A percentile compares a stretch with the other conserved stretches of the same genome.
Evolutionary conservation across 2,888 invertebrate genomes (phyloP).

Genomic region (Drosophila pseudotalamancana): DNA sequence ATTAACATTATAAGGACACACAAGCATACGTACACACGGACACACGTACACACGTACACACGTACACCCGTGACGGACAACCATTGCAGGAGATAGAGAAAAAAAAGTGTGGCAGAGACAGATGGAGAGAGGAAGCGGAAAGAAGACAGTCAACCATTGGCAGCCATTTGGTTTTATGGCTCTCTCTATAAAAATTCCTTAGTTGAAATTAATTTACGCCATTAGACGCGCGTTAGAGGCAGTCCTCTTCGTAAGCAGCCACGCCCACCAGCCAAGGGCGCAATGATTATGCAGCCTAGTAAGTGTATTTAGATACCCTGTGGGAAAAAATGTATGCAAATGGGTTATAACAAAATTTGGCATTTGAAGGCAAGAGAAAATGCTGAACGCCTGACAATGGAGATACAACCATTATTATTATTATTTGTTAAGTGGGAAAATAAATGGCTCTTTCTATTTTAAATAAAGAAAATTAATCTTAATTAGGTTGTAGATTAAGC

Average conservation of each 20-base stretch:
- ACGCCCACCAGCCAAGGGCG: slow-evolving; percentile 41
- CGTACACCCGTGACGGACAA: slow-evolving; percentile 31
- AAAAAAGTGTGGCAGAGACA: not conserved
- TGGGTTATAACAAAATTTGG: not conserved
- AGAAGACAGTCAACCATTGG: slow-evolving; percentile 62
- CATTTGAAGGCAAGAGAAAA: not conserved
- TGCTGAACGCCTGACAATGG: no score
- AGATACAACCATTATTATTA: not conserved
- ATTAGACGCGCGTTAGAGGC: slow-evolving; percentile 77
- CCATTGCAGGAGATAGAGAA: not conserved
- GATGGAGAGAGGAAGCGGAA: not conserved
- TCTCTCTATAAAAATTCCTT: slow-evolving; percentile 79
- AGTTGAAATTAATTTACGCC: slow-evolving; percentile 79
- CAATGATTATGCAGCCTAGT: slow-evolving; percentile 65
- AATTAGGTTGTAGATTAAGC: no score
- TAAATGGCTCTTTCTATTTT: no score
- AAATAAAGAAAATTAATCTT: no score
- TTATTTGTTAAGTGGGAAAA: no score
- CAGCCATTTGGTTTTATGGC: slow-evolving; percentile 76
- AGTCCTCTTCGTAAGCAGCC: slow-evolving; percentile 37
- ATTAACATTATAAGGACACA: slow-evolving; percentile 69
- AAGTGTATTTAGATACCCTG: slow-evolving; percentile 25
- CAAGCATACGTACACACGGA: slow-evolving; percentile 28
- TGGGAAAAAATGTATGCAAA: not conserved
- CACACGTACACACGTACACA: slow-evolving; percentile 33